Evolutionary conservation across 2,113 vertebrate species (phyloP).

Genomic region (Pyrgilauda ruficollis): DNA sequence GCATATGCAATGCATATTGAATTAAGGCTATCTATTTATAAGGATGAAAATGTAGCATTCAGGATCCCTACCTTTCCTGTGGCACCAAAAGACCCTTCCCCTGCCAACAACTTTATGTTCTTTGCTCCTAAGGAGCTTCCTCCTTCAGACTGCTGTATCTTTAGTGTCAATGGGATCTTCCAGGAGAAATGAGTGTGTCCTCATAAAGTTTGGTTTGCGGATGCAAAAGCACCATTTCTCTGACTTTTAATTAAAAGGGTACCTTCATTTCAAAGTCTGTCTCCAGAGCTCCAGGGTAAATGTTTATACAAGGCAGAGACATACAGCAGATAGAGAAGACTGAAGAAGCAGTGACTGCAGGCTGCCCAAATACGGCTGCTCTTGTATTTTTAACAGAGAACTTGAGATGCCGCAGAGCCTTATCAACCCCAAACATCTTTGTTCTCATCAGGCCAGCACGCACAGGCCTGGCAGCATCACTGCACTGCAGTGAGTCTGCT

Average conservation of each 20-base stretch:
- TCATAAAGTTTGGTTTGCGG: neutral
- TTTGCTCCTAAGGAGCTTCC: neutral
- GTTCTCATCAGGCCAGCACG: neutral
- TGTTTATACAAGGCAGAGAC: slow-evolving; percentile 31
- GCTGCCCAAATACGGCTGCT: slow-evolving; percentile 11
- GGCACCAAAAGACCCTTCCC: neutral
- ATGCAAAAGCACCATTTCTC: slow-evolving; percentile 8
- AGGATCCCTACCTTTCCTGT: neutral
- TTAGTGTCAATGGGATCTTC: neutral
- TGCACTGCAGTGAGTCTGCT: neutral
- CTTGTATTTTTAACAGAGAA: slow-evolving; percentile 7
- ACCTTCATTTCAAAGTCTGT: slow-evolving; percentile 23
- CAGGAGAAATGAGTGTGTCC: neutral
- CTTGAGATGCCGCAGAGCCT: neutral
- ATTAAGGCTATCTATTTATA: neutral
- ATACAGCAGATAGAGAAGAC: neutral
- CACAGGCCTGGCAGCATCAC: neutral
- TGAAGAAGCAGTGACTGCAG: neutral
- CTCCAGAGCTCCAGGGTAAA: slow-evolving; percentile 44
- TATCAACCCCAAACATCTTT: slow-evolving; percentile 45
- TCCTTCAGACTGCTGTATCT: neutral
- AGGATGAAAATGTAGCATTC: neutral
- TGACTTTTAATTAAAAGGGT: slow-evolving; percentile 29
- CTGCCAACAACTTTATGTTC: neutral
- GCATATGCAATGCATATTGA: neutral